phyloP scores from a whole-genome alignment of 2,113 vertebrate genomes.

The Pelecanus crispus region DNA sequence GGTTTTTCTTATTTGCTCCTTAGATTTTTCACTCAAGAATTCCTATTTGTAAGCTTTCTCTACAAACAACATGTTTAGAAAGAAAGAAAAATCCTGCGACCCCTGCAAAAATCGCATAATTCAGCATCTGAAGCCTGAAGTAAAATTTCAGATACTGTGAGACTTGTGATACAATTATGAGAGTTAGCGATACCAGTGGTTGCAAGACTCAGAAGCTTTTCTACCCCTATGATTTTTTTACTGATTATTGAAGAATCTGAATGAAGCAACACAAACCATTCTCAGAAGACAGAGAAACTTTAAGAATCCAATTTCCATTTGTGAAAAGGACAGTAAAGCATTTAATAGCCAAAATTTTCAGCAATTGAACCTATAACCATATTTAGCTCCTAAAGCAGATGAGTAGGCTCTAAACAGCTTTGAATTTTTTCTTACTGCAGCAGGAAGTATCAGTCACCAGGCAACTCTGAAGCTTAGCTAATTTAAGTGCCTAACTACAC shows the following conservation, averaged over 20 bases:
- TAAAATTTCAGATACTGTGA: neutral
- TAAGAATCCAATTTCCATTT: neutral
- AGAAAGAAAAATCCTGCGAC: neutral
- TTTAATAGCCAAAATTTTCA: neutral
- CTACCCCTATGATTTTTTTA: neutral
- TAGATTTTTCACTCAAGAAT: neutral
- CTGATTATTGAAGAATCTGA: neutral
- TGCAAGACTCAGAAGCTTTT: neutral
- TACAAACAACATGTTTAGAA: neutral
- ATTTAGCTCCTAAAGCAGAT: neutral
- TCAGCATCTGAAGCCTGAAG: neutral
- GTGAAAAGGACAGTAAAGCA: neutral
- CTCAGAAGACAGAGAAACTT: neutral
- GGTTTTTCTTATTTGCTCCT: neutral
- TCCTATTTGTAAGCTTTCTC: neutral
- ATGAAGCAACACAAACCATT: neutral
- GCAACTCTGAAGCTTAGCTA: neutral
- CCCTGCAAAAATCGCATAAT: neutral
- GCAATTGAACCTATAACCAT: neutral
- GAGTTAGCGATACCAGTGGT: neutral
- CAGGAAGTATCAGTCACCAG: neutral
- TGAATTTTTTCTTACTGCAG: neutral
- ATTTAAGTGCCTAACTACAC: neutral
- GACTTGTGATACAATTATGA: neutral
- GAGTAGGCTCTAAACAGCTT: neutral